phyloP scores from a whole-genome alignment of 2,888 invertebrate genomes.

The Cristatella mucedo region DNA sequence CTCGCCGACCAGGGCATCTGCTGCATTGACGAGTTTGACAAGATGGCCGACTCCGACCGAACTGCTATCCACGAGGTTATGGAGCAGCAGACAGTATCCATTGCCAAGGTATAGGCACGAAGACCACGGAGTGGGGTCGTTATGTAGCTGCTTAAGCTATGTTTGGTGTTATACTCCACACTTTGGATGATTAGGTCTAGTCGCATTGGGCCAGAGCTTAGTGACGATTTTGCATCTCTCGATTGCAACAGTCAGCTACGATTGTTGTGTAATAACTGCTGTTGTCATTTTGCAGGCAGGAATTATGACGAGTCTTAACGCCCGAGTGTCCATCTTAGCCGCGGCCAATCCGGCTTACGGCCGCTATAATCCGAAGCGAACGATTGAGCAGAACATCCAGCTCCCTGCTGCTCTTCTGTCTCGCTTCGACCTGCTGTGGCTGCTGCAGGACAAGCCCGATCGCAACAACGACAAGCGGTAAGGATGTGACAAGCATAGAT shows the following conservation, averaged over 20 bases:
- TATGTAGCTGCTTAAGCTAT: no score
- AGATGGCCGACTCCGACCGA: conserved; percentile 74
- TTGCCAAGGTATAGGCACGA: conserved; percentile 68
- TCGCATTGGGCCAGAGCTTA: no score
- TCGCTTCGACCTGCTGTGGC: conserved; percentile 86
- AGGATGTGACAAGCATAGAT: conserved; percentile 9
- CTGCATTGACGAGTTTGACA: conserved; percentile 99
- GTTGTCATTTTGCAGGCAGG: conserved; percentile 68
- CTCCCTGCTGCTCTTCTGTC: conserved; percentile 90
- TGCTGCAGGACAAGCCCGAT: conserved; percentile 65
- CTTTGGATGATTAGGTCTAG: no score
- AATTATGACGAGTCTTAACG: conserved; percentile 94
- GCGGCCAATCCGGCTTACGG: conserved; percentile 98
- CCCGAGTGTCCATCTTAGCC: conserved; percentile 86
- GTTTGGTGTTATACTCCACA: no score
- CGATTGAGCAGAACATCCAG: conserved; percentile 90
- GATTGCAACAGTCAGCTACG: neutral
- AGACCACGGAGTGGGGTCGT: no score
- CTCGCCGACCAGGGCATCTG: conserved; percentile 91
- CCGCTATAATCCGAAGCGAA: conserved; percentile 82
- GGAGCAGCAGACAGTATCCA: conserved; percentile 98
- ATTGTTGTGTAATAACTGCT: conserved; percentile 1
- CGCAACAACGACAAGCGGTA: conserved; percentile 51
- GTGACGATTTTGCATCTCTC: no score
- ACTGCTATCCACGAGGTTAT: conserved; percentile 40